Conservation (phyloP, 2,113 vertebrate genomes). For the Pleuronectes platessa region DNA sequence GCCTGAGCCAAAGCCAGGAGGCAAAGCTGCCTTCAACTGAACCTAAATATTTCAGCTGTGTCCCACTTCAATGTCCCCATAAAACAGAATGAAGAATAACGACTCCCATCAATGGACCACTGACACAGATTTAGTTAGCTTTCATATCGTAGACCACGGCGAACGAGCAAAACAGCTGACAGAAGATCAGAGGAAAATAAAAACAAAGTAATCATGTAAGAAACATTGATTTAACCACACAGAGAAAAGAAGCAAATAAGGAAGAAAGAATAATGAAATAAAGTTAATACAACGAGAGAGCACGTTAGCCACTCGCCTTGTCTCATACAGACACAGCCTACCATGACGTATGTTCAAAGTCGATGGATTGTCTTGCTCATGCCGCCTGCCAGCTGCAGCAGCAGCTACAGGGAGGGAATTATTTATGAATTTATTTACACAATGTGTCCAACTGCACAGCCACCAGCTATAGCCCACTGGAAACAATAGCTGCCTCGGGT, state of each 20-base stretch:
- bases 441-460: conserved; percentile 42
- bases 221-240: conserved; percentile 12
- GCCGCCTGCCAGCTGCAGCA: conserved; percentile 44
- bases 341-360: conserved; percentile 44
- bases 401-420: conserved; percentile 53
- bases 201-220: background rate
- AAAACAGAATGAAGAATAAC: conserved; percentile 33
- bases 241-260: background rate
- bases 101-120: background rate
- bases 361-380: conserved; percentile 39
- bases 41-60: conserved; percentile 50
- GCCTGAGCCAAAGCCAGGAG: conserved; percentile 25
- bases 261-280: conserved; percentile 11
- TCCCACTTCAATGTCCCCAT: conserved; percentile 32
- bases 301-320: background rate
- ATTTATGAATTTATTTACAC: conserved; percentile 65
- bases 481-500: conserved; percentile 29
- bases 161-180: background rate
- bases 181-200: conserved; percentile 7
- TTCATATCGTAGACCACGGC: conserved; percentile 9
- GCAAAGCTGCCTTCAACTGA: conserved; percentile 12
- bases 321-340: conserved; percentile 28
- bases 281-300: background rate
- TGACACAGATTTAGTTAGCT: conserved; percentile 30
- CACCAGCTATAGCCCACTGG: conserved; percentile 26